Evolutionary conservation across 2,113 vertebrate species (phyloP), one percentile per base, ranked within the genome.

Genomic region (Hyperoodon ampullatus): DNA sequence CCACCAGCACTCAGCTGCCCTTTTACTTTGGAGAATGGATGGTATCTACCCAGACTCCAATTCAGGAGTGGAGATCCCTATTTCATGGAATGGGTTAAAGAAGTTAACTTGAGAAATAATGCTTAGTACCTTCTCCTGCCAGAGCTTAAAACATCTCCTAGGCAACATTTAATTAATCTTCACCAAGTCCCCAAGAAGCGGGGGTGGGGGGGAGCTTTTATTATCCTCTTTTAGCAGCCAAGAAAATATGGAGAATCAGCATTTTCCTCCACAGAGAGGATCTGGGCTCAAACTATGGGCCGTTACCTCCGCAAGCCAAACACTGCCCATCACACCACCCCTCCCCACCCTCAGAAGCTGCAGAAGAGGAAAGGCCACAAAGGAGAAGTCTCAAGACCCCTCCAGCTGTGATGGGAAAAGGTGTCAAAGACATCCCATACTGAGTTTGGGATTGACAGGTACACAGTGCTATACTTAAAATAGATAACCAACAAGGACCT

Each of bases 111-210:
- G 50, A 61, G 71, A 92, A 95, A 82, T 68, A 92, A 58, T 93
- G 86, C 47, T 92, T 68, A 93, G 35, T 65, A 91, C 82, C 88
- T 97, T 94, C 47, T 63, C 93, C 88, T 84, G 68, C 58, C 78
- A 87, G 82, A 80, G 53, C 47, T 91, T 96, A 96, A 94, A 90
- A 93, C 60, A 92, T 72, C 87, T 96, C 85, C 72, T 18, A 92
- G 68, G 42, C 75, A 96, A 77, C 26, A 90, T 77, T 90, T 96
- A 95, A 97, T 97, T 97, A 93, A 97, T 97, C 94, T 97, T 95
- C 70, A 78, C 93, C 66, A 44, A 97, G 92, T 94, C 16, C 81
- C 50, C 88, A 92, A 82, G 47, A 92, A 60, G 1, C 10, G 1
- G 26, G 9, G 23, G 61, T 50, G 26, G n/a, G 13, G 3, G 18